These are phyloP conservation scores for Petrolisthes cinctipes DNA, from an alignment of 2,888 invertebrate species.

Conservation along the genomic window DNA sequence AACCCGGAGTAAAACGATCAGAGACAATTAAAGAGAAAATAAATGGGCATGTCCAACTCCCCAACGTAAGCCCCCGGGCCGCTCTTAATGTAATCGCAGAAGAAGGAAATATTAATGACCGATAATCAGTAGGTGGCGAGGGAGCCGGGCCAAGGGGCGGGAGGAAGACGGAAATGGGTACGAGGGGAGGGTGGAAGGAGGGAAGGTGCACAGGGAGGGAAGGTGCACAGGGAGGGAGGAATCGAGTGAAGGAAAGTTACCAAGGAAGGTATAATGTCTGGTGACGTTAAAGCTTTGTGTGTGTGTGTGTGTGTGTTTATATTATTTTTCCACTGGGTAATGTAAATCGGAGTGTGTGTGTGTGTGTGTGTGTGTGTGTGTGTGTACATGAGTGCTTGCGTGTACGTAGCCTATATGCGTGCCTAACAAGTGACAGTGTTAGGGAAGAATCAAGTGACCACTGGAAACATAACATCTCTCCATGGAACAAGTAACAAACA, in stretches of 20 bases:
- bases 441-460: too few species aligned
- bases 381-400: too few species aligned
- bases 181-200: slow-evolving; percentile 4
- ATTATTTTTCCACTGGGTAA: too few species aligned
- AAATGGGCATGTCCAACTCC: slow-evolving; percentile 11
- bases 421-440: too few species aligned
- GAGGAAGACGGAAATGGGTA: slow-evolving; percentile 10
- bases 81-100: slow-evolving; percentile 43
- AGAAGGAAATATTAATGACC: slow-evolving; percentile 45
- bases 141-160: background rate
- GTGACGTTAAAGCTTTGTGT: background rate
- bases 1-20: background rate
- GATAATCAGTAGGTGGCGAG: slow-evolving; percentile 37
- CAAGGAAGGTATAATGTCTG: background rate
- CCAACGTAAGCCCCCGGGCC: background rate
- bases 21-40: slow-evolving; percentile 25
- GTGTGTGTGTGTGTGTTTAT: background rate
- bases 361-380: too few species aligned
- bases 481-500: too few species aligned
- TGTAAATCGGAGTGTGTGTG: too few species aligned
- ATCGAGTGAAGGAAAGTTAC: background rate
- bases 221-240: slow-evolving; percentile 10
- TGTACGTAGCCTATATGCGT: too few species aligned
- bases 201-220: slow-evolving; percentile 5
- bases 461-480: too few species aligned